Evolutionary conservation across 1,140 invertebrate genomes (phyloP).

Genomic region (Papilio xuthus): DNA sequence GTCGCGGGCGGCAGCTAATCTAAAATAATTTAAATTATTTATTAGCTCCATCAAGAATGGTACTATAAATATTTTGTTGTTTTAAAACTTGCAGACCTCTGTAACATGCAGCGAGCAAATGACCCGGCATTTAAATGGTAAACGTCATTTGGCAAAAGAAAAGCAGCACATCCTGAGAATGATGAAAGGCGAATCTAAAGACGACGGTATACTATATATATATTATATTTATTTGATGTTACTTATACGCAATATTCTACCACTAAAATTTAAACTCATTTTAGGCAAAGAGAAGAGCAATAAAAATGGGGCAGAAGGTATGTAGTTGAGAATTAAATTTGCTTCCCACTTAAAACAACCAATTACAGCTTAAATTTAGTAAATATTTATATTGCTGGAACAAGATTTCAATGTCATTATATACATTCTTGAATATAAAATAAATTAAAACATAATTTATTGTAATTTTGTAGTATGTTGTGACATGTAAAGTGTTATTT

Average conservation of each 20-base stretch:
- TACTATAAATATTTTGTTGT: neutral
- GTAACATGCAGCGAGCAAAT: conserved; percentile 71
- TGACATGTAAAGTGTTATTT: neutral
- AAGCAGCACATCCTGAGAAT: conserved; percentile 70
- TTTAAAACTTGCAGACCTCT: conserved; percentile 53
- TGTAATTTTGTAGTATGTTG: neutral
- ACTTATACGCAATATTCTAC: neutral
- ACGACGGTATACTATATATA: conserved; percentile 22
- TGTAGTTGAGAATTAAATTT: neutral
- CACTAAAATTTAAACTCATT: neutral
- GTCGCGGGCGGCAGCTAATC: neutral
- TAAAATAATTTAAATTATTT: neutral
- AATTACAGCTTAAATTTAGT: too few species aligned
- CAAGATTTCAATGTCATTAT: neutral
- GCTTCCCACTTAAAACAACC: too few species aligned
- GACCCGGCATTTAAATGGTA: conserved; percentile 73
- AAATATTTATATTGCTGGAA: too few species aligned
- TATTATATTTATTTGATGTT: conserved; percentile 5
- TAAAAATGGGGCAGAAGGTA: neutral
- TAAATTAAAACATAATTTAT: too few species aligned
- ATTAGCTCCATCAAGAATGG: neutral
- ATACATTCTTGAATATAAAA: too few species aligned
- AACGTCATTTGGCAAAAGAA: conserved; percentile 68
- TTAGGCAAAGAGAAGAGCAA: conserved; percentile 12
- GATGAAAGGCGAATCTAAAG: conserved; percentile 57